Evolutionary conservation across 2,888 invertebrate genomes (phyloP).

Genomic region (Phortica okadai): DNA sequence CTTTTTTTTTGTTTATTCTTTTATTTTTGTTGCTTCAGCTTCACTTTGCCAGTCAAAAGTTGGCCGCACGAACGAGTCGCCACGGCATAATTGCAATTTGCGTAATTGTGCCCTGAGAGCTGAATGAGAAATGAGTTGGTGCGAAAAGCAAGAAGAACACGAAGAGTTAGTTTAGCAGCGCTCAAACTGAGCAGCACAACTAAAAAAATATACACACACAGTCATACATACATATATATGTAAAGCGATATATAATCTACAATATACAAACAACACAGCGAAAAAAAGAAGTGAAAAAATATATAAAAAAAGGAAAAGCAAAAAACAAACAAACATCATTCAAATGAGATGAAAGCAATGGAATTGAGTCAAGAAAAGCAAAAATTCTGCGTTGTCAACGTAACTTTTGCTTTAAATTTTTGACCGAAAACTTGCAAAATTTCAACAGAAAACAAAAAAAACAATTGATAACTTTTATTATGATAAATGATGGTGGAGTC

Average conservation of each 20-base stretch:
- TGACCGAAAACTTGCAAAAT: not conserved
- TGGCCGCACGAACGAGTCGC: conserved; percentile 49
- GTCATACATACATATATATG: not conserved
- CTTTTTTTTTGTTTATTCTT: not conserved
- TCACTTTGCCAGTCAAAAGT: conserved; percentile 41
- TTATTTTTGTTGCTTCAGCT: conserved; percentile 33
- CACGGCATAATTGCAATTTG: conserved; percentile 63
- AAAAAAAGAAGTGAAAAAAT: not conserved
- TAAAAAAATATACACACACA: not conserved
- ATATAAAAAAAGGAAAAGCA: not conserved
- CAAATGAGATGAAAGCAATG: conserved; percentile 7
- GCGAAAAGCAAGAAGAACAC: conserved; percentile 26
- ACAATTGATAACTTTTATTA: no score
- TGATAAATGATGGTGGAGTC: no score
- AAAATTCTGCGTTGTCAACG: not conserved
- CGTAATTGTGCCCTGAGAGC: conserved; percentile 61
- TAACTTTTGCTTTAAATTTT: not conserved
- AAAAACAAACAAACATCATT: conserved; percentile 1
- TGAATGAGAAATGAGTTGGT: conserved; percentile 56
- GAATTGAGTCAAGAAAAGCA: not conserved
- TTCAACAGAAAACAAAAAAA: no score
- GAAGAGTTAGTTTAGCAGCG: conserved; percentile 2
- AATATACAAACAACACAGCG: not conserved
- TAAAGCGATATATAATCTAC: not conserved
- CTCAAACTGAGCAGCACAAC: not conserved